A percentile compares a stretch with the other conserved stretches of the same genome.
Conservation (phyloP, 92 coral and sea anemone genomes). For the Siderastrea radians region DNA sequence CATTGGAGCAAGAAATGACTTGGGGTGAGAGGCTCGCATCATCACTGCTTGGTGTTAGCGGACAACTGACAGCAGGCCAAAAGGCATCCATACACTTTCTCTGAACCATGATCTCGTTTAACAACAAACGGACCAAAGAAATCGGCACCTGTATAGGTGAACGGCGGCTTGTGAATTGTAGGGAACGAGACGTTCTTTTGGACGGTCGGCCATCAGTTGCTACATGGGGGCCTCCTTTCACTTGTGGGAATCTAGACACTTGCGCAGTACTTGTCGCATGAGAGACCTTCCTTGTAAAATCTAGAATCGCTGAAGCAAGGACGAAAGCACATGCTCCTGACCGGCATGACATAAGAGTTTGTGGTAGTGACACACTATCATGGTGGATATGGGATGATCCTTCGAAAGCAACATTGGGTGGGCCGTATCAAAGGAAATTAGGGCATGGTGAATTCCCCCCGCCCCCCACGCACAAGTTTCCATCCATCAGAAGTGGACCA, state of each 20-base stretch:
- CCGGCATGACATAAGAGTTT: conserved; percentile 42
- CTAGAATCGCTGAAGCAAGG: conserved; percentile 48
- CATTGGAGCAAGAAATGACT: conserved; percentile 74
- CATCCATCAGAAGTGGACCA: conserved; percentile 3
- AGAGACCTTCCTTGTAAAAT: conserved; percentile 41
- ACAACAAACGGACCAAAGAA: conserved; percentile 34
- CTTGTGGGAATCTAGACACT: conserved; percentile 36
- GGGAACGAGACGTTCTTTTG: conserved; percentile 44
- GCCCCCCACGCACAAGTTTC: conserved; percentile 10
- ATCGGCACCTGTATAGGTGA: conserved; percentile 42
- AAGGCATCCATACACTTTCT: conserved; percentile 65
- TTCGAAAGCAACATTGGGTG: conserved; percentile 58
- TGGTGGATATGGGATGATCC: conserved; percentile 52
- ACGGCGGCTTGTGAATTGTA: conserved; percentile 37
- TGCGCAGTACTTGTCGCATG: conserved; percentile 37
- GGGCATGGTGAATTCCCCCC: conserved; percentile 30
- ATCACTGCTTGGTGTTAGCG: conserved; percentile 67
- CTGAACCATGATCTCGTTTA: conserved; percentile 43
- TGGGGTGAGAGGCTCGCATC: conserved; percentile 77
- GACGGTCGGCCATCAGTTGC: conserved; percentile 60
- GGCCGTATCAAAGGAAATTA: conserved; percentile 33
- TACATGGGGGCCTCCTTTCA: conserved; percentile 53
- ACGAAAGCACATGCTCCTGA: conserved; percentile 47
- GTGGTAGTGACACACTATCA: conserved; percentile 45
- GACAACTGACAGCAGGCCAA: conserved; percentile 72